Evolutionary conservation across 2,888 invertebrate genomes (phyloP).

Genomic region (Drosophila ustulata): DNA sequence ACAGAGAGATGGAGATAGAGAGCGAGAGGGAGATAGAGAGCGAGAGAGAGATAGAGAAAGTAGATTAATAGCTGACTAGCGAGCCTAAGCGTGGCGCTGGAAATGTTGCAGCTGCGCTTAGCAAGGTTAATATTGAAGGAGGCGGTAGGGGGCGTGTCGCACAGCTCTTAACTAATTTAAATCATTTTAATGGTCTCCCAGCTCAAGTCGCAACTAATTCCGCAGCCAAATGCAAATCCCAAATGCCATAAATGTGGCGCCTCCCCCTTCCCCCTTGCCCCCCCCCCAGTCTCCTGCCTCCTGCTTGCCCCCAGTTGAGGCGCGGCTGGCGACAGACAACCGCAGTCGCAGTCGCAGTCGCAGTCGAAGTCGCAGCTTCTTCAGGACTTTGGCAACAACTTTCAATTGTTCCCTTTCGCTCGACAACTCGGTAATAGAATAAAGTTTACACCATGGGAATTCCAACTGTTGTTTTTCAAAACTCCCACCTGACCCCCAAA

Average conservation of each 20-base stretch:
- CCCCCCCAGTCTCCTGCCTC: background rate
- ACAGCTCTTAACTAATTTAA: slow-evolving; percentile 60
- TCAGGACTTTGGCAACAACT: slow-evolving; percentile 40
- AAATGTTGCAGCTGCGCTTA: slow-evolving; percentile 20
- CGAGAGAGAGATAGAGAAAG: background rate
- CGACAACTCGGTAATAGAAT: slow-evolving; percentile 72
- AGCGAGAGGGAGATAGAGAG: background rate
- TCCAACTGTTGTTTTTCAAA: slow-evolving; percentile 76
- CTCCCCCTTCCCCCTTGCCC: background rate
- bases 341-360: slow-evolving; percentile 41
- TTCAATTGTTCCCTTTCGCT: slow-evolving; percentile 66
- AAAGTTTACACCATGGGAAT: slow-evolving; percentile 80
- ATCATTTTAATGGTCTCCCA: slow-evolving; percentile 67
- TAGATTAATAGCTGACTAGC: slow-evolving; percentile 10
- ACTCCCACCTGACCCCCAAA: slow-evolving; percentile 60
- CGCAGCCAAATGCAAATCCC: slow-evolving; percentile 62
- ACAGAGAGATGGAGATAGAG: background rate
- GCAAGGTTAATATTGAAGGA: background rate
- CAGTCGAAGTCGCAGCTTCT: background rate
- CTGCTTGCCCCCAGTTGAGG: background rate
- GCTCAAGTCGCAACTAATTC: slow-evolving; percentile 62
- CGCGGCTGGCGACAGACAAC: slow-evolving; percentile 31
- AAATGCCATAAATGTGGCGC: slow-evolving; percentile 70
- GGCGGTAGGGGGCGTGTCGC: background rate
- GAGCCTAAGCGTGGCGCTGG: slow-evolving; percentile 6